Conservation (phyloP, 1,140 invertebrate genomes). For the Sitodiplosis mosellana region DNA sequence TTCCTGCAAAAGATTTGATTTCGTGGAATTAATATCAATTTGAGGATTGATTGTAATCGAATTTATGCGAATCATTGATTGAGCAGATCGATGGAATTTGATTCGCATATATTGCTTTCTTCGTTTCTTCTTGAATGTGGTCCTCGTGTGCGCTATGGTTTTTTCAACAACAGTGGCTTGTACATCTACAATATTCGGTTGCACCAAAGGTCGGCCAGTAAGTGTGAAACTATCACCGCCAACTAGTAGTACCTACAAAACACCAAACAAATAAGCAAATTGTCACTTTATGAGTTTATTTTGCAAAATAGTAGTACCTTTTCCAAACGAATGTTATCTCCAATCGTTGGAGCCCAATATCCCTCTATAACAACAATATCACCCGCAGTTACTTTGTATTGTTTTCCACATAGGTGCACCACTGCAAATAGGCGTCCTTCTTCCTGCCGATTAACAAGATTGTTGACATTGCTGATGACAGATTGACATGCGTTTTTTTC, state of each 20-base stretch:
- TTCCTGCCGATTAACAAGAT: slow-evolving; percentile 30
- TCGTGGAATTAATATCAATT: no score
- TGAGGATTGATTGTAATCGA: slow-evolving; percentile 30
- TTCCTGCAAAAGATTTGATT: no score
- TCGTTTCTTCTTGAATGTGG: slow-evolving; percentile 49
- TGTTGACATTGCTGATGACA: slow-evolving; percentile 35
- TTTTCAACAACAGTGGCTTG: slow-evolving; percentile 81
- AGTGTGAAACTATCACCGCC: slow-evolving; percentile 74
- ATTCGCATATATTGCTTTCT: slow-evolving; percentile 61
- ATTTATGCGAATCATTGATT: slow-evolving; percentile 58
- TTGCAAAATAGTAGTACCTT: slow-evolving; percentile 38
- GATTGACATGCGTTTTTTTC: no score
- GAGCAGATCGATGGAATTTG: slow-evolving; percentile 47
- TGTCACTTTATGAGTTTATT: not conserved
- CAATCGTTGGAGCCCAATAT: slow-evolving; percentile 64
- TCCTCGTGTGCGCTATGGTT: slow-evolving; percentile 65
- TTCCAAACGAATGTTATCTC: slow-evolving; percentile 66
- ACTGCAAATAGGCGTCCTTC: slow-evolving; percentile 71
- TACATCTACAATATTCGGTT: slow-evolving; percentile 51
- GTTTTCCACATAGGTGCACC: slow-evolving; percentile 62
- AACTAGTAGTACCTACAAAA: slow-evolving; percentile 44
- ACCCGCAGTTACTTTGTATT: slow-evolving; percentile 71
- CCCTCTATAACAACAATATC: slow-evolving; percentile 72
- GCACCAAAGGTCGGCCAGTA: slow-evolving; percentile 62
- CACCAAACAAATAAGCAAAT: slow-evolving; percentile 4